Conservation (phyloP, 2,113 vertebrate genomes). For the Bagarius yarrelli region DNA sequence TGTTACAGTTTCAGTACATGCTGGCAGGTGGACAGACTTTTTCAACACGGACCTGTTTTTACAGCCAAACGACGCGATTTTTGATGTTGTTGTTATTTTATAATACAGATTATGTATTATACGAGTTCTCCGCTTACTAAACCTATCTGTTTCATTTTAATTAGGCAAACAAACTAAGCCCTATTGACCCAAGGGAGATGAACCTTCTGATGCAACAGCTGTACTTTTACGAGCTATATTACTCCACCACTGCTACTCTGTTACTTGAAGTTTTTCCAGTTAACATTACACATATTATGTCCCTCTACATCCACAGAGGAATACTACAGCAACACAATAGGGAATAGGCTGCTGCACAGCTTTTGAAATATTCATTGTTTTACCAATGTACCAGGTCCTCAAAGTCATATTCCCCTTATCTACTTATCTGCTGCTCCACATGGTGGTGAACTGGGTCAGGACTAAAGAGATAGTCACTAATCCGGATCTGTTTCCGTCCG, state of each 20-base stretch:
- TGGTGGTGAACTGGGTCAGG: slow-evolving; percentile 68
- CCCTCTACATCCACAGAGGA: slow-evolving; percentile 19
- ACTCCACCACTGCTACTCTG: slow-evolving; percentile 31
- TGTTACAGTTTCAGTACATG: neutral
- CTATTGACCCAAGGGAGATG: slow-evolving; percentile 6
- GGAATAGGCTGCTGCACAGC: slow-evolving; percentile 19
- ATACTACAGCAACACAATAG: slow-evolving; percentile 12
- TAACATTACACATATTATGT: slow-evolving; percentile 17
- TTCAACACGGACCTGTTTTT: neutral
- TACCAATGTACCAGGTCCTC: slow-evolving; percentile 6
- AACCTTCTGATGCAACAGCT: slow-evolving; percentile 41
- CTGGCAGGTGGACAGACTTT: slow-evolving; percentile 8
- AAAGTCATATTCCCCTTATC: slow-evolving; percentile 19
- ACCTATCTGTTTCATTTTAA: slow-evolving; percentile 24
- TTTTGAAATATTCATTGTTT: slow-evolving; percentile 37
- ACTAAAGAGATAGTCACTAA: slow-evolving; percentile 62
- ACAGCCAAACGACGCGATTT: neutral
- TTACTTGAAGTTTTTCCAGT: slow-evolving; percentile 17
- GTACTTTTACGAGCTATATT: slow-evolving; percentile 38
- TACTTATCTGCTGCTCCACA: slow-evolving; percentile 43
- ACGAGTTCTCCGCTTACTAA: slow-evolving; percentile 15
- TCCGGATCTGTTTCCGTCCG: slow-evolving; percentile 63
- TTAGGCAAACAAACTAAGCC: slow-evolving; percentile 37
- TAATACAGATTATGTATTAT: neutral
- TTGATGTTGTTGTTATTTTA: neutral